Evolutionary conservation across 2,888 invertebrate species (phyloP).

Genomic region (Mechanitis messenoides): DNA sequence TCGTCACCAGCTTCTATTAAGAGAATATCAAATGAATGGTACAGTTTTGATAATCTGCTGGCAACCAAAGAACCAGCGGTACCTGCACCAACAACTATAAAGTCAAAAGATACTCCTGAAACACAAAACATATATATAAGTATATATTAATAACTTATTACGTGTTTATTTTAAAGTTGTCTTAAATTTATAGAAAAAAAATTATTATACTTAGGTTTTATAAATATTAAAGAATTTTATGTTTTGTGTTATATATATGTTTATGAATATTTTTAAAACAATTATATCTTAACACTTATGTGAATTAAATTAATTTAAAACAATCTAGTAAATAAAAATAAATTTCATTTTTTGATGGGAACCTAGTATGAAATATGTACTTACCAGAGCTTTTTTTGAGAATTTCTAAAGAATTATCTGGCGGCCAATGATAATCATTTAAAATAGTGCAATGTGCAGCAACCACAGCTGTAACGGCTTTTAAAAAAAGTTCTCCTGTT

Average conservation of each 20-base stretch:
- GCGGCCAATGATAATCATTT: slow-evolving; percentile 67
- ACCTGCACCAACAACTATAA: slow-evolving; percentile 72
- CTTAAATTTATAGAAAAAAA: background rate
- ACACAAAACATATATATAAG: slow-evolving; percentile 12
- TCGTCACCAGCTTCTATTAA: slow-evolving; percentile 71
- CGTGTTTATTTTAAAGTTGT: background rate
- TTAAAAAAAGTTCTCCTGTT: slow-evolving; percentile 64
- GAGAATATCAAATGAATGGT: slow-evolving; percentile 46
- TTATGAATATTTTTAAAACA: too few relatives aligned
- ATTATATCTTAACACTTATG: too few relatives aligned
- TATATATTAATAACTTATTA: background rate
- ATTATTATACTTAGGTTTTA: background rate
- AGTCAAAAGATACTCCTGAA: slow-evolving; percentile 56
- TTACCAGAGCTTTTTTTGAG: slow-evolving; percentile 36
- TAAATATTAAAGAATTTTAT: background rate
- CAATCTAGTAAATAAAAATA: too few relatives aligned
- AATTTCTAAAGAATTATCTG: slow-evolving; percentile 48
- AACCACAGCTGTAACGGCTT: slow-evolving; percentile 75
- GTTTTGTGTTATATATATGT: background rate
- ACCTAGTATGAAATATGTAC: background rate
- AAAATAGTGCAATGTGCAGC: slow-evolving; percentile 73
- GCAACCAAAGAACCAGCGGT: slow-evolving; percentile 76
- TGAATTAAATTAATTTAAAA: too few relatives aligned
- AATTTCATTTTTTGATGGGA: too few relatives aligned
- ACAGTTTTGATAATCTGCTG: slow-evolving; percentile 49